Conservation (phyloP, 1,140 invertebrate genomes). For the Drosophila kanapiae region DNA sequence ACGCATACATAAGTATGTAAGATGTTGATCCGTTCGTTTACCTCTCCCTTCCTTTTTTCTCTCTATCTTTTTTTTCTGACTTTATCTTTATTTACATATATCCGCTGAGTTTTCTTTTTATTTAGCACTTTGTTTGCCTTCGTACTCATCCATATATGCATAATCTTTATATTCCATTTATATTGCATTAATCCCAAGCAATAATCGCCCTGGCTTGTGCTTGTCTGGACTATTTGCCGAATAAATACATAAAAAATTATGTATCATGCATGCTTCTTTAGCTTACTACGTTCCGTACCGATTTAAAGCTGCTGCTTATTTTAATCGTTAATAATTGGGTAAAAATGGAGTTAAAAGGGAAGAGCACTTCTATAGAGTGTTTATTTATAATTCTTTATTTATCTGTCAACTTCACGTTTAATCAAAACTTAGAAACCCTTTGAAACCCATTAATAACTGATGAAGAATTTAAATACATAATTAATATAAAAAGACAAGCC, state of each 20-base stretch:
- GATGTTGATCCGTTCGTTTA: not conserved
- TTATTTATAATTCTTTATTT: not conserved
- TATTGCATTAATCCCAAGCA: constrained; percentile 33
- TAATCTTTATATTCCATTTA: constrained; percentile 21
- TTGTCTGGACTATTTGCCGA: constrained; percentile 43
- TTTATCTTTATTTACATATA: not conserved
- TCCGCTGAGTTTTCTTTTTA: not conserved
- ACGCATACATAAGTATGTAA: not conserved
- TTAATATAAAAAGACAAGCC: too few species aligned
- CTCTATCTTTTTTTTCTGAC: not conserved
- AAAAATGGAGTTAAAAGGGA: not conserved
- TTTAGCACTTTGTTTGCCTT: not conserved
- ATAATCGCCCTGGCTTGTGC: constrained; percentile 35
- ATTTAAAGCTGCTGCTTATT: not conserved
- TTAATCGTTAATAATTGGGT: not conserved
- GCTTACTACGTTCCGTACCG: not conserved
- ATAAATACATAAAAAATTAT: constrained; percentile 53
- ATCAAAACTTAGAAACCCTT: not conserved
- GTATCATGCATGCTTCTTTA: constrained; percentile 31
- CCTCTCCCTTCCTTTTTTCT: not conserved
- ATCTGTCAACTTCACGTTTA: not conserved
- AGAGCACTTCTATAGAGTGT: not conserved
- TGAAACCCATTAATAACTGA: not conserved
- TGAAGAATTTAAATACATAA: too few species aligned
- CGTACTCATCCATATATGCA: constrained; percentile 14